Percentiles rank a stretch among this genome's conserved stretches.
These are phyloP conservation scores for Cyclargus thomasi DNA, from an alignment of 1,140 invertebrate genomes.

Conservation along the genomic window DNA sequence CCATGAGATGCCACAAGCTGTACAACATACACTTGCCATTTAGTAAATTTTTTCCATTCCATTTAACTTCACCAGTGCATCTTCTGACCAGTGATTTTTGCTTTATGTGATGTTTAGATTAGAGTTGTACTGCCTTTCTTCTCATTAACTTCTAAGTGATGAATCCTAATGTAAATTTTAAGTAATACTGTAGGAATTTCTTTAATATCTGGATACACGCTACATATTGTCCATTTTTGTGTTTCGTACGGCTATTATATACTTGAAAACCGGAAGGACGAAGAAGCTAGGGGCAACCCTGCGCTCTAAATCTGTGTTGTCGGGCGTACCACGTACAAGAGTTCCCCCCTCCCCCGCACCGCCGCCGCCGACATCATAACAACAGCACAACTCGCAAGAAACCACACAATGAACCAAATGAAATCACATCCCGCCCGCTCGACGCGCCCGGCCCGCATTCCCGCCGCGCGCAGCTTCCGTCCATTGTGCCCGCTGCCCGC, in stretches of 20 bases:
- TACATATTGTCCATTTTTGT: too few relatives aligned
- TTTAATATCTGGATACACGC: too few relatives aligned
- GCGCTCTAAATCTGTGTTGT: not conserved
- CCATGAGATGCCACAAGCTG: not conserved
- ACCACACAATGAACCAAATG: slow-evolving; percentile 14
- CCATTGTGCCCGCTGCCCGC: not conserved
- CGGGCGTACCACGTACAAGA: not conserved
- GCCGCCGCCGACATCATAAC: not conserved
- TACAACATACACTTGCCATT: not conserved
- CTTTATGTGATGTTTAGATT: too few relatives aligned
- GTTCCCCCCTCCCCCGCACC: not conserved
- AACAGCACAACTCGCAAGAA: not conserved
- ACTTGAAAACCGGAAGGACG: too few relatives aligned
- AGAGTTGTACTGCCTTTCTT: too few relatives aligned
- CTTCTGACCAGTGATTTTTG: too few relatives aligned
- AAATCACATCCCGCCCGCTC: not conserved
- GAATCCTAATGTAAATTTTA: too few relatives aligned
- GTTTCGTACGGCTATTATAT: too few relatives aligned
- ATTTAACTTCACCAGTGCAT: not conserved
- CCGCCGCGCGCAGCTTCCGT: not conserved
- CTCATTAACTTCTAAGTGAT: too few relatives aligned
- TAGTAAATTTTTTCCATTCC: not conserved
- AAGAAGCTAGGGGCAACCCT: not conserved
- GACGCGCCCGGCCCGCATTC: not conserved
- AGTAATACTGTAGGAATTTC: too few relatives aligned